phyloP scores from a whole-genome alignment of 2,888 invertebrate genomes.

The Phorcus lineatus region DNA sequence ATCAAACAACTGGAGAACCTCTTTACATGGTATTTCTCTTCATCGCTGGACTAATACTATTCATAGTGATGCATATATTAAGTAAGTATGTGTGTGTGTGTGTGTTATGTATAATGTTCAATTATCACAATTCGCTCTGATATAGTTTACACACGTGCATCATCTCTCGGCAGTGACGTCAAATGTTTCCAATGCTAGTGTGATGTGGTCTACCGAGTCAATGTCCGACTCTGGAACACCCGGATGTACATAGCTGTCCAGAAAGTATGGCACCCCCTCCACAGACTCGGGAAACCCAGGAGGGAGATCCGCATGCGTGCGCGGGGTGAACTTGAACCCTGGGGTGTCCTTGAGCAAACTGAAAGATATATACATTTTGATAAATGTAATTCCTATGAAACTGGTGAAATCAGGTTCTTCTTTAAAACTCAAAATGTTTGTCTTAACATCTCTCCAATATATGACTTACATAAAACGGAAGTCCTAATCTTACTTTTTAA shows the following conservation, averaged over 20 bases:
- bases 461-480: too few species aligned
- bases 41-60: background rate
- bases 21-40: too few species aligned
- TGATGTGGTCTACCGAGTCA: conserved; percentile 54
- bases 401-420: too few species aligned
- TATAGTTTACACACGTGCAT: background rate
- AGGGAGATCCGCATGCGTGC: conserved; percentile 59
- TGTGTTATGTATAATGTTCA: background rate
- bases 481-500: too few species aligned
- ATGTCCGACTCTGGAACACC: conserved; percentile 36
- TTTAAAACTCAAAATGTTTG: too few species aligned
- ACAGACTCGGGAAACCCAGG: conserved; percentile 60
- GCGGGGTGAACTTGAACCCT: conserved; percentile 58
- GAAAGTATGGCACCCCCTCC: conserved; percentile 60
- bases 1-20: too few species aligned
- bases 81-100: too few species aligned
- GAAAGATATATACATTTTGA: conserved; percentile 27
- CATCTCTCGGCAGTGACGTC: conserved; percentile 28
- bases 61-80: background rate
- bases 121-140: conserved; percentile 14
- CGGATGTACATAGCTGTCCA: conserved; percentile 61
- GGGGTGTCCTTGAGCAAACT: conserved; percentile 54
- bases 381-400: background rate
- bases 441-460: too few species aligned
- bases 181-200: conserved; percentile 50